Evolutionary conservation across 2,113 vertebrate species (phyloP), one percentile per base, ranked within the genome.

Genomic region (Pogona vitticeps): DNA sequence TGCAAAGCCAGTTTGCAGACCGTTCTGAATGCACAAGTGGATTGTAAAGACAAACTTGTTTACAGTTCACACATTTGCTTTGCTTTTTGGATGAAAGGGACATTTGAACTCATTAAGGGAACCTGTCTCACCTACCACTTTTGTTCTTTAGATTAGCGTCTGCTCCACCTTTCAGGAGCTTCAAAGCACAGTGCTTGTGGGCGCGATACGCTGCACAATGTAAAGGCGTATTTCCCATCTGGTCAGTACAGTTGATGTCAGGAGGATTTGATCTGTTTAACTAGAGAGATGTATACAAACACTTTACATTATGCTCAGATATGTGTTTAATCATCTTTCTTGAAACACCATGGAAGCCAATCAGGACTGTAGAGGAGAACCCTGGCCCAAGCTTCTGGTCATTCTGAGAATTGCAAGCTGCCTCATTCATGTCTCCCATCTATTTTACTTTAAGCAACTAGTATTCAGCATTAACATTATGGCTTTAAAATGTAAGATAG

Each of bases 151-250:
- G 90, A 91, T 91, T 95, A 36, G 96, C 94, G 87, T 95, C 95
- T 84, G 98, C 98, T 87, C 98, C 98, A 90, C 89, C 97, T 95
- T 96, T 98, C 0, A 99, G 96, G 86, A 99, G 98, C 73, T 97
- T 97, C 86, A 97, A 71, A 63, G 97, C 96, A 94, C 98, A 98
- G 33, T 97, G 97, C 88, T 98, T 98, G 90, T 98, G 98, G 88
- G 97, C 98, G 84, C 98, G 98, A 94, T 98, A 98, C 2, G 98
- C 97, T 26, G 98, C 98, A 92, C 98, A 98, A 85, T 99, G 98
- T 92, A 99, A 93, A 1, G 98, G 97, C 0, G 98, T 99, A 67
- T 99, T 98, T 77, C 98, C 98, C 93, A 98, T 93, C 33, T 96
- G 95, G 93, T 99, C 98, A 28, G 93, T 96, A 88, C 98, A 99